Conservation (phyloP, 2,797 vertebrate genomes). For the Coregonus suidteri region DNA sequence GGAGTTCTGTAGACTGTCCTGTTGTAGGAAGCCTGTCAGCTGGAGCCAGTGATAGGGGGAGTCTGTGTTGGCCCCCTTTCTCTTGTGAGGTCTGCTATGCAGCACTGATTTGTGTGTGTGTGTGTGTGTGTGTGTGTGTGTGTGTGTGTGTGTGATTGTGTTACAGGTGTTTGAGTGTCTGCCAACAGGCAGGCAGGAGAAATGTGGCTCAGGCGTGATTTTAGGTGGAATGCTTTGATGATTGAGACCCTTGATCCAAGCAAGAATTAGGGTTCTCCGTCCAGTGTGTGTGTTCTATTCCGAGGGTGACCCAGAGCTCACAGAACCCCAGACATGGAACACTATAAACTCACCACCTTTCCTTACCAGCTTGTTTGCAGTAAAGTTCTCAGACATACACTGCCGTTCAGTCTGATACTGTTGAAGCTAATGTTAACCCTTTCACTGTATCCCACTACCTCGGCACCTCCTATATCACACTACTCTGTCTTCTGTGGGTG, state of each 20-base stretch:
- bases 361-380: background rate
- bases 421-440: background rate
- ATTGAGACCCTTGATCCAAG: conserved; percentile 34
- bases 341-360: background rate
- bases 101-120: background rate
- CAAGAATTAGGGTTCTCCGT: conserved; percentile 28
- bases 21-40: background rate
- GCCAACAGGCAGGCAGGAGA: conserved; percentile 27
- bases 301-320: background rate
- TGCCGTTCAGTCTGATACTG: background rate
- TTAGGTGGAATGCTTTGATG: conserved; percentile 59
- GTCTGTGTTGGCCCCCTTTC: background rate
- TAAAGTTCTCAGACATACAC: background rate
- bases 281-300: conserved; percentile 2
- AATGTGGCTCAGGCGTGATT: conserved; percentile 40
- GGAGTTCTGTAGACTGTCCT: background rate
- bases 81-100: background rate
- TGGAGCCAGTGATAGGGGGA: background rate
- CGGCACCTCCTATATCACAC: too few species aligned
- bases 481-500: background rate
- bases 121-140: background rate
- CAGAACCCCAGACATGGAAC: background rate
- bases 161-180: conserved; percentile 12
- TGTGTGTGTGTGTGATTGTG: conserved; percentile 3
- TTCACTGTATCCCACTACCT: background rate